Evolutionary conservation across 2,113 vertebrate species (phyloP).

Genomic region (Turnix velox): DNA sequence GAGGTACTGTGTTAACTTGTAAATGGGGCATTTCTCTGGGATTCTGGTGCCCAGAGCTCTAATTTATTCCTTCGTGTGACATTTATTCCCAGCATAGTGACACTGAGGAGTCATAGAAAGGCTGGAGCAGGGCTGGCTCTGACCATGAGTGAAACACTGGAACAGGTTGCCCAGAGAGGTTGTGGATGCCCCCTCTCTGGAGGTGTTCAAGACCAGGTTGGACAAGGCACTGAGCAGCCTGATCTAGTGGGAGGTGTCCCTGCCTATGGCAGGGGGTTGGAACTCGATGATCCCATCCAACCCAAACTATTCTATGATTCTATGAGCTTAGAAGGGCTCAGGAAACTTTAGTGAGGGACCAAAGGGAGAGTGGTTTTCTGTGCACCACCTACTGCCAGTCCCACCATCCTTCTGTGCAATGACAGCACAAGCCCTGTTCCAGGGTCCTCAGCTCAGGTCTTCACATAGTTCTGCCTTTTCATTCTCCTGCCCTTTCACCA

Average conservation of each 20-base stretch:
- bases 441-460: not conserved
- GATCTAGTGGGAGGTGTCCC: too few species aligned
- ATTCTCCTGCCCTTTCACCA: not conserved
- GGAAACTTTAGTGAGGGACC: not conserved
- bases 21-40: not conserved
- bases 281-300: too few species aligned
- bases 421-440: not conserved
- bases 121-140: not conserved
- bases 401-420: not conserved
- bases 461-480: accelerated
- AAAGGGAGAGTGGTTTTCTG: not conserved
- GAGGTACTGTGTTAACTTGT: not conserved
- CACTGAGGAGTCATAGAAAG: not conserved
- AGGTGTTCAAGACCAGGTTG: too few species aligned
- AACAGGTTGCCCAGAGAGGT: too few species aligned
- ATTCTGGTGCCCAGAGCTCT: not conserved
- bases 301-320: too few species aligned
- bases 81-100: not conserved
- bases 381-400: not conserved
- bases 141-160: too few species aligned
- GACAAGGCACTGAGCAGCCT: too few species aligned
- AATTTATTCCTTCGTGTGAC: not conserved
- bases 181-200: too few species aligned
- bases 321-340: not conserved
- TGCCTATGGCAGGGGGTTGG: too few species aligned